These are phyloP conservation scores for Stenoptilia bipunctidactyla DNA, from an alignment of 2,888 invertebrate species.

Conservation along the genomic window DNA sequence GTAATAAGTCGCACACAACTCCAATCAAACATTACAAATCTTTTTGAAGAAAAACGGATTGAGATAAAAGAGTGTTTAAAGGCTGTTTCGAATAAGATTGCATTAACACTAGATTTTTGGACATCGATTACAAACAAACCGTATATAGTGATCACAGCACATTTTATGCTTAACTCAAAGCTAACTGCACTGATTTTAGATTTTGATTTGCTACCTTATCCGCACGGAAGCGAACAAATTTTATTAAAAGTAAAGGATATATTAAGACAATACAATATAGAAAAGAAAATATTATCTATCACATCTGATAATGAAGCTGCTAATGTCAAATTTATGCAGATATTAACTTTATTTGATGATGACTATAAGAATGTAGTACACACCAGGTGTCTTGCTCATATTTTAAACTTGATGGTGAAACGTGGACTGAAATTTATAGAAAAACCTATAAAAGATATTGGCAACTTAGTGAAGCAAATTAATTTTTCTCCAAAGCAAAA, in stretches of 20 bases:
- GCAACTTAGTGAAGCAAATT: too few species aligned
- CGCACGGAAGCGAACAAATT: conserved; percentile 2
- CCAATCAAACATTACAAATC: conserved; percentile 4
- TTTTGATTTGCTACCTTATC: conserved; percentile 6
- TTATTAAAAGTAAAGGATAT: neutral
- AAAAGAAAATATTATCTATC: neutral
- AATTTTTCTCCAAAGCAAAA: conserved; percentile 5
- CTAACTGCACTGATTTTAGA: conserved; percentile 7
- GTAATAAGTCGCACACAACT: conserved; percentile 3
- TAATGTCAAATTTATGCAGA: too few species aligned
- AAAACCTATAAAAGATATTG: too few species aligned
- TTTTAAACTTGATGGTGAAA: too few species aligned
- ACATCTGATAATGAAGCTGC: conserved; percentile 3
- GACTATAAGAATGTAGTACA: too few species aligned
- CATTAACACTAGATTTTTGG: conserved; percentile 10
- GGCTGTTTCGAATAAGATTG: conserved; percentile 5
- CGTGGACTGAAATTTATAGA: too few species aligned
- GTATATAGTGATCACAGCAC: conserved; percentile 8
- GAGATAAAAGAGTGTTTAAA: conserved; percentile 5
- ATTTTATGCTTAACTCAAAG: conserved; percentile 4
- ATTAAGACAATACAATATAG: too few species aligned
- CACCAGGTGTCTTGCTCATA: too few species aligned
- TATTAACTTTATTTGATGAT: too few species aligned
- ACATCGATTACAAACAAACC: conserved; percentile 9
- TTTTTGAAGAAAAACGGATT: conserved; percentile 4